Evolutionary conservation across 1,140 invertebrate species (phyloP), one percentile per base, ranked within the genome.

Genomic region (Amyelois transitella): DNA sequence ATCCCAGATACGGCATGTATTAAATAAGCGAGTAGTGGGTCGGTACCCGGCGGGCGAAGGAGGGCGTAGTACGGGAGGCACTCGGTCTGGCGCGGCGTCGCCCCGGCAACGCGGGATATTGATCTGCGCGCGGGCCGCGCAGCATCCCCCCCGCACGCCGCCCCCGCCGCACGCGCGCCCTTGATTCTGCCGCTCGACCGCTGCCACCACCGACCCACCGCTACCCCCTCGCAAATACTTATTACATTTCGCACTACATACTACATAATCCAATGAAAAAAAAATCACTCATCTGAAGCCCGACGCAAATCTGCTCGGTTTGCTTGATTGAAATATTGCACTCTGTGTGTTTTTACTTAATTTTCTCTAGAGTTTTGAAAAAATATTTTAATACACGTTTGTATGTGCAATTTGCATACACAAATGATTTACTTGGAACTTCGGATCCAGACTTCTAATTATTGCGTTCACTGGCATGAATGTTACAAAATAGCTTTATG

Each of bases 1-100:
- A 81, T 85, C 77, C 76, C 73, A 80, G 80, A 86, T 83, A 81
- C 81, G 73, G 72, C 74, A 84, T 81, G 81, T 84, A 87, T 87
- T 83, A 87, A 87, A 87, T 85, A 87, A 85, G 80, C 78, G 81
- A 82, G 75, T 80, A 82, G 79, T 78, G 72, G 77, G 80, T 60
- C 69, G 66, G 62, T 22, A 24, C 50, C 55, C 55, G 10, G 61
- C 25, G 45, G 45, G 67, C 57, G 21, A 52, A 60, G 55, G 53
- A 64, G 67, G 78, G 60, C 65, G 71, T 80, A 78, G 77, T 78
- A 80, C 82, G 83, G 82, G 77, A 85, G 78, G 81, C 81, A 80
- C 83, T 88, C 81, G 83, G 82, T 86, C 83, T 87, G 77, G 81
- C 75, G 62, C 77, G 79, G 76, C 76, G 81, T 87, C 79, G 76